Conservation (phyloP, 1,140 invertebrate genomes). For the Homalodisca vitripennis region DNA sequence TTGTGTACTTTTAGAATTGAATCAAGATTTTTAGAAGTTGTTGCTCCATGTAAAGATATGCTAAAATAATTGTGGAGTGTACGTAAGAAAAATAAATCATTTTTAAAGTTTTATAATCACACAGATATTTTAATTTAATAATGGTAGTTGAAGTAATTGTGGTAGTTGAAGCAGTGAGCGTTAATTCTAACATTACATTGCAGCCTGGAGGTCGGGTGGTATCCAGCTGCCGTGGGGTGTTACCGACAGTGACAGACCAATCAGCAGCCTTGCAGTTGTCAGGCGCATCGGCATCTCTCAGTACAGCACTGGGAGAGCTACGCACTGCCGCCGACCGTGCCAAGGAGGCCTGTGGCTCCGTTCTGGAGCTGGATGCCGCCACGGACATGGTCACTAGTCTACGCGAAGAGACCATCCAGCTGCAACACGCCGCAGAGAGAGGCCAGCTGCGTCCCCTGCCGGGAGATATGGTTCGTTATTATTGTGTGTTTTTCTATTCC, state of each 20-base stretch:
- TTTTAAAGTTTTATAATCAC: too few relatives aligned
- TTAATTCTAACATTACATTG: too few relatives aligned
- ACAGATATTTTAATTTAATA: too few relatives aligned
- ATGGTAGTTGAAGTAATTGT: too few relatives aligned
- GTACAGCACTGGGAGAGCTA: slow-evolving; percentile 73
- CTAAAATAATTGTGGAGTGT: too few relatives aligned
- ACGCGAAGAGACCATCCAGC: slow-evolving; percentile 78
- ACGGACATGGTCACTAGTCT: slow-evolving; percentile 66
- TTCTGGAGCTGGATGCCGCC: slow-evolving; percentile 76
- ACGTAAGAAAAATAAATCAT: too few relatives aligned
- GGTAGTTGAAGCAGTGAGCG: too few relatives aligned
- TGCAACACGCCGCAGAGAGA: slow-evolving; percentile 68
- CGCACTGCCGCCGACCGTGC: slow-evolving; percentile 79
- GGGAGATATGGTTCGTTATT: slow-evolving; percentile 69
- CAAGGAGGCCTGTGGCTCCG: slow-evolving; percentile 82
- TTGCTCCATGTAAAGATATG: too few relatives aligned
- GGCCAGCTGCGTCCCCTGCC: slow-evolving; percentile 77
- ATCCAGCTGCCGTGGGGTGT: slow-evolving; percentile 72
- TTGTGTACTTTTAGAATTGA: too few relatives aligned
- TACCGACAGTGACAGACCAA: slow-evolving; percentile 84
- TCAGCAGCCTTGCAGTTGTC: slow-evolving; percentile 69
- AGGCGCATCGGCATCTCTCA: slow-evolving; percentile 72
- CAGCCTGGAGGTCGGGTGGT: slow-evolving; percentile 66
- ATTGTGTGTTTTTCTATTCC: too few relatives aligned
- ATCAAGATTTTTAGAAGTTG: too few relatives aligned